These are phyloP conservation scores for Trigoniulus corallinus DNA, from an alignment of 1,140 invertebrate genomes.

Conservation along the genomic window DNA sequence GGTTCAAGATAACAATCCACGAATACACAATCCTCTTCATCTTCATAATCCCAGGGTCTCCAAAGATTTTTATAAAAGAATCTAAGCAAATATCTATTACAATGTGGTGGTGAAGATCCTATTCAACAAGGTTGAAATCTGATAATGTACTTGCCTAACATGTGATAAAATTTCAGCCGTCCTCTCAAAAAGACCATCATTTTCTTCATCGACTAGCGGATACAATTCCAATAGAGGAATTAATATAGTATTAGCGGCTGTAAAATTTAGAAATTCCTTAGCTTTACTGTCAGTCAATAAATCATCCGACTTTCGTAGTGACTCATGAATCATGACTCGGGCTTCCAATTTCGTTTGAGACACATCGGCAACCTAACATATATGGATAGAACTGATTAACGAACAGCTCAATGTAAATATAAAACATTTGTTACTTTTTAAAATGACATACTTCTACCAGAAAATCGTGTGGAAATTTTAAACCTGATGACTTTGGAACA, in stretches of 20 bases:
- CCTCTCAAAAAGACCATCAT: slow-evolving; percentile 12
- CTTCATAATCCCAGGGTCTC: slow-evolving; percentile 44
- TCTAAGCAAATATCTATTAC: slow-evolving; percentile 13
- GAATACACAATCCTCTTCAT: slow-evolving; percentile 37
- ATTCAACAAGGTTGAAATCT: too few relatives aligned
- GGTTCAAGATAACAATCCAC: slow-evolving; percentile 33
- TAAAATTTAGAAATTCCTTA: slow-evolving; percentile 9
- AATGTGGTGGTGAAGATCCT: not conserved
- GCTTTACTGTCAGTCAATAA: too few relatives aligned
- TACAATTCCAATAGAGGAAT: not conserved
- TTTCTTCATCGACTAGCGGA: slow-evolving; percentile 8
- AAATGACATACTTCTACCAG: slow-evolving; percentile 18
- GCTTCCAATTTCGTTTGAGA: not conserved
- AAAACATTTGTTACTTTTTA: slow-evolving; percentile 2
- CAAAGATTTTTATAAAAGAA: slow-evolving; percentile 42
- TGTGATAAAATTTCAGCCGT: slow-evolving; percentile 15
- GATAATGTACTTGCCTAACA: slow-evolving; percentile 12
- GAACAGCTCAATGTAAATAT: not conserved
- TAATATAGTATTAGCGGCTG: slow-evolving; percentile 8
- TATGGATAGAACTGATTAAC: not conserved
- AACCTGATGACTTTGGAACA: slow-evolving; percentile 1
- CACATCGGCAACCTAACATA: slow-evolving; percentile 11
- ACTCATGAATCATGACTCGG: not conserved
- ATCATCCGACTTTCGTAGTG: slow-evolving; percentile 9
- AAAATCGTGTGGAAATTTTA: slow-evolving; percentile 12